Conservation (phyloP, 1,140 invertebrate species). For the Papilio machaon region DNA sequence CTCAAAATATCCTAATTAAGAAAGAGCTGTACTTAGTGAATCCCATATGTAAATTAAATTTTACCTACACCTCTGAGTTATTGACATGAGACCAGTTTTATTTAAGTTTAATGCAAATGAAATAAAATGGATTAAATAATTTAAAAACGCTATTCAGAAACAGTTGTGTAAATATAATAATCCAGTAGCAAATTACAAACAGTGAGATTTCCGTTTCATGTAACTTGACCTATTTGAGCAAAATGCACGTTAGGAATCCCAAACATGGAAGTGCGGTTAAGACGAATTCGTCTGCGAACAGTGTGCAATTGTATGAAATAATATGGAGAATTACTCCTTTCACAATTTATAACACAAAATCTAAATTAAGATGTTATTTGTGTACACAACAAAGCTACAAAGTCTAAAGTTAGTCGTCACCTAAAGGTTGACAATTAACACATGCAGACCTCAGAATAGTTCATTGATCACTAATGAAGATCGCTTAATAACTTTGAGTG, state of each 20-base stretch:
- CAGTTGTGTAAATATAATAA: not conserved
- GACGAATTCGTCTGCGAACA: not conserved
- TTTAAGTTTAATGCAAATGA: not conserved
- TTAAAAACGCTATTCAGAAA: not conserved
- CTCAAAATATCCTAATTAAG: too few species aligned
- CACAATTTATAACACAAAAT: not conserved
- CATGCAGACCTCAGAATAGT: not conserved
- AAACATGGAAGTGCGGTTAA: not conserved
- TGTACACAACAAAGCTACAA: not conserved
- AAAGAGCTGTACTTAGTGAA: too few species aligned
- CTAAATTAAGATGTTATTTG: not conserved
- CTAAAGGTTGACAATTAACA: too few species aligned
- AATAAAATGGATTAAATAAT: not conserved
- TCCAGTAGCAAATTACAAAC: not conserved
- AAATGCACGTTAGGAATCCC: slow-evolving; percentile 16
- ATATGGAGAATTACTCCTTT: not conserved
- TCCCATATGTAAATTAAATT: too few species aligned
- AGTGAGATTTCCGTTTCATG: slow-evolving; percentile 10
- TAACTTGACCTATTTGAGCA: slow-evolving; percentile 19
- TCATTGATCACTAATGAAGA: not conserved
- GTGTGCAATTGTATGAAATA: not conserved
- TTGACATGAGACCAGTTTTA: not conserved
- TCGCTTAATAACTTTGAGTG: not conserved
- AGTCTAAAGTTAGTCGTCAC: not conserved
- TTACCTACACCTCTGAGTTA: too few species aligned